phyloP scores from a whole-genome alignment of 2,797 vertebrate genomes.

The Enteromius mattozi region DNA sequence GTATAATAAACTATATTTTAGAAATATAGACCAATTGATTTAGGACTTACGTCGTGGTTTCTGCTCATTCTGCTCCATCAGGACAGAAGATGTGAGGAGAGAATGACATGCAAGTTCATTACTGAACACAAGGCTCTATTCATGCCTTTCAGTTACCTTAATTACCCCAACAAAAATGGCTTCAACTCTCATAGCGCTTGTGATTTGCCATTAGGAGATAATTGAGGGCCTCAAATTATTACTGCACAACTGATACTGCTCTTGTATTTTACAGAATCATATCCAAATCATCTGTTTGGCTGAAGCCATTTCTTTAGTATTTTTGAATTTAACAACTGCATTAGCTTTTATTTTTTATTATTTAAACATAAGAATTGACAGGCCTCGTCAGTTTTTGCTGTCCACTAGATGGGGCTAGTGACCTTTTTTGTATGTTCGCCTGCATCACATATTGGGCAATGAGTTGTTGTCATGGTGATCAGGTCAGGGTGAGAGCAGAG shows the following conservation, averaged over 20 bases:
- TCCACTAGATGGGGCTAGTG: constrained; percentile 19
- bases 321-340: background rate
- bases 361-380: background rate
- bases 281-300: background rate
- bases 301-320: background rate
- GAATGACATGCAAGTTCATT: constrained; percentile 39
- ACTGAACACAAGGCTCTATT: constrained; percentile 52
- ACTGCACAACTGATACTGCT: background rate
- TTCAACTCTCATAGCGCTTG: background rate
- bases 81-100: constrained; percentile 11
- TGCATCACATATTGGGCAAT: background rate
- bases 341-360: background rate
- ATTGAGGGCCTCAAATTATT: constrained; percentile 15
- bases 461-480: constrained; percentile 30
- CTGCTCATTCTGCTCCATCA: constrained; percentile 24
- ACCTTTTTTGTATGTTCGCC: background rate
- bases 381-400: background rate
- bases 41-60: constrained; percentile 38
- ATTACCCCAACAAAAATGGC: constrained; percentile 41
- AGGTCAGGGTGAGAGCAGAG: background rate
- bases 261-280: background rate
- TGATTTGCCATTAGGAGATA: constrained; percentile 14
- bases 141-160: constrained; percentile 49
- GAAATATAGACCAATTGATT: background rate
- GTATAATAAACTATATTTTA: background rate